phyloP scores from a whole-genome alignment of 37 sponge, comb jelly and placozoan genomes.

The Corticium candelabrum region DNA sequence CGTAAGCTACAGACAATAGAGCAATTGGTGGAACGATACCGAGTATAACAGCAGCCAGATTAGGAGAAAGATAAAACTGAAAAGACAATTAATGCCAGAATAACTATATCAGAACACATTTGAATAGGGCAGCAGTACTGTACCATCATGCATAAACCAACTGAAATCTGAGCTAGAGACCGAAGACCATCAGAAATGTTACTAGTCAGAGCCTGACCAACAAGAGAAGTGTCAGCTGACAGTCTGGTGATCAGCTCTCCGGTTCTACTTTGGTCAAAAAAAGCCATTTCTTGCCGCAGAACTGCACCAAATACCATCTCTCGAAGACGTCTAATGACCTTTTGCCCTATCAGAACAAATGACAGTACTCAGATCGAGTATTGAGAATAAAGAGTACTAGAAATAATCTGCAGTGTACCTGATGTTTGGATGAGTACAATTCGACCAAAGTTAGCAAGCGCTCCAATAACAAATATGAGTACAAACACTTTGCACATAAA shows the following conservation, averaged over 20 bases:
- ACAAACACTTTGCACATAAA: slow-evolving; percentile 14
- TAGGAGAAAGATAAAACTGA: background rate
- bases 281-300: slow-evolving; percentile 20
- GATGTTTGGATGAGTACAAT: slow-evolving; percentile 29
- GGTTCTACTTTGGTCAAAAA: slow-evolving; percentile 14
- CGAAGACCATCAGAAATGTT: slow-evolving; percentile 30
- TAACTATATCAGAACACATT: background rate
- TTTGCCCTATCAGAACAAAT: background rate
- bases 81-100: background rate
- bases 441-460: slow-evolving; percentile 30
- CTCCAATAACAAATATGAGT: slow-evolving; percentile 23
- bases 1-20: background rate
- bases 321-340: background rate
- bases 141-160: slow-evolving; percentile 27
- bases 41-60: background rate
- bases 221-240: slow-evolving; percentile 17
- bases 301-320: slow-evolving; percentile 6
- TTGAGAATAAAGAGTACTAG: background rate
- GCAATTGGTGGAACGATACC: slow-evolving; percentile 17
- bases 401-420: background rate
- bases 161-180: slow-evolving; percentile 16
- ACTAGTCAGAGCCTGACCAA: slow-evolving; percentile 26
- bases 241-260: slow-evolving; percentile 6
- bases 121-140: background rate
- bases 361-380: background rate